These are phyloP conservation scores for Muraenolepis orangiensis DNA, from an alignment of 2,797 vertebrate species.

Conservation along the genomic window DNA sequence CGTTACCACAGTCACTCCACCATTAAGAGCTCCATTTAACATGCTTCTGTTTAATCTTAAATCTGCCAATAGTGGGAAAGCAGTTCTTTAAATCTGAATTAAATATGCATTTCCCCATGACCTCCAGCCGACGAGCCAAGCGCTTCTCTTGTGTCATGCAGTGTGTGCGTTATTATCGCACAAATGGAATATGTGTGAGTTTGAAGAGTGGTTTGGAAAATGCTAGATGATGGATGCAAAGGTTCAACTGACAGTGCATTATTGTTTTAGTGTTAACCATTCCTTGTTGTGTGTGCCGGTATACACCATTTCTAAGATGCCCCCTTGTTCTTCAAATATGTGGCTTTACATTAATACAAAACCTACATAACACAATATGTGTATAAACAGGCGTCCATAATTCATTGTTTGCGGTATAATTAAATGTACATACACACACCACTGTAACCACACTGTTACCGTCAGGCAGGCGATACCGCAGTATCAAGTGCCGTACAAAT, in stretches of 20 bases:
- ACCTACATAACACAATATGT: background rate
- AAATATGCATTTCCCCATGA: conserved; percentile 3
- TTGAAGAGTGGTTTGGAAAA: background rate
- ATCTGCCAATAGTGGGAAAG: background rate
- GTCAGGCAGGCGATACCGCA: too few species aligned
- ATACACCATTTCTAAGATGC: background rate
- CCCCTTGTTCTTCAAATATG: background rate
- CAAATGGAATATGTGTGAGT: background rate
- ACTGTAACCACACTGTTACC: too few species aligned
- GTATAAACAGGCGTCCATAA: background rate
- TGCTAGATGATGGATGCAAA: background rate
- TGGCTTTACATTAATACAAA: background rate
- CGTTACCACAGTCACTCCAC: background rate
- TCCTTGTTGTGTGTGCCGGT: background rate
- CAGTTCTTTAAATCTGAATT: conserved; percentile 1
- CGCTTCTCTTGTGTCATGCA: conserved; percentile 7
- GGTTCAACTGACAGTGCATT: background rate
- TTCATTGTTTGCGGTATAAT: background rate
- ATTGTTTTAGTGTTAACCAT: background rate
- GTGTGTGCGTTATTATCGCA: background rate
- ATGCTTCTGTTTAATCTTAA: background rate
- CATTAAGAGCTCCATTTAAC: conserved; percentile 2
- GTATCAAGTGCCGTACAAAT: too few species aligned
- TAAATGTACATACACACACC: too few species aligned
- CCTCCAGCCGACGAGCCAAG: background rate